These are phyloP conservation scores for Hymenopus coronatus DNA, from an alignment of 2,888 invertebrate species.

Conservation along the genomic window DNA sequence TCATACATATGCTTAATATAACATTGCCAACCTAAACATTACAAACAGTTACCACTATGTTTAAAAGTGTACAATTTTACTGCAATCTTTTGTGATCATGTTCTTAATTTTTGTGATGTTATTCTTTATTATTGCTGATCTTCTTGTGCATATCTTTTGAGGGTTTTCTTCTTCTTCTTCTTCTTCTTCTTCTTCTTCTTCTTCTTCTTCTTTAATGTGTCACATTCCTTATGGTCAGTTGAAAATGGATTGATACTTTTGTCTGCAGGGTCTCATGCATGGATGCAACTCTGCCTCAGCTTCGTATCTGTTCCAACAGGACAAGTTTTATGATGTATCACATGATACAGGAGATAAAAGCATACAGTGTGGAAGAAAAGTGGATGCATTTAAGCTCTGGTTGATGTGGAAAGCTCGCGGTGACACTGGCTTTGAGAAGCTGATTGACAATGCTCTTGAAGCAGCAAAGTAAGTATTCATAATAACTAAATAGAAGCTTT, in stretches of 20 bases:
- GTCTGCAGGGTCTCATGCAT: conserved; percentile 55
- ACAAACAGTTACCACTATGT: too few relatives aligned
- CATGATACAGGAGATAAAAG: conserved; percentile 86
- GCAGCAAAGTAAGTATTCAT: conserved; percentile 49
- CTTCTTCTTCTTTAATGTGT: too few relatives aligned
- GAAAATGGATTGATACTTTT: background rate
- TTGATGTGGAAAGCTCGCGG: conserved; percentile 86
- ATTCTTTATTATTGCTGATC: too few relatives aligned
- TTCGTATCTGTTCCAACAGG: conserved; percentile 77
- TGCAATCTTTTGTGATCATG: too few relatives aligned
- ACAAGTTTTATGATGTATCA: conserved; percentile 76
- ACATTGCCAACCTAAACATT: too few relatives aligned
- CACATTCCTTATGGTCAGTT: background rate
- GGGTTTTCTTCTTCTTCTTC: too few relatives aligned
- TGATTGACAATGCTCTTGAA: conserved; percentile 65
- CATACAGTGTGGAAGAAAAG: conserved; percentile 88
- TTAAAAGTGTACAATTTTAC: too few relatives aligned
- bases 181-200: too few relatives aligned
- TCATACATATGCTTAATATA: too few relatives aligned
- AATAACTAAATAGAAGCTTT: too few relatives aligned
- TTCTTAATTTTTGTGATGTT: too few relatives aligned
- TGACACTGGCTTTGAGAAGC: conserved; percentile 54
- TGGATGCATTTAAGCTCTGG: conserved; percentile 91
- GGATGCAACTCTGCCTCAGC: conserved; percentile 69
- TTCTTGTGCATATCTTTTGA: too few relatives aligned